Base-by-base conservation (phyloP, 1,140 invertebrate species). In the Panagrolaimus sp. region DNA sequence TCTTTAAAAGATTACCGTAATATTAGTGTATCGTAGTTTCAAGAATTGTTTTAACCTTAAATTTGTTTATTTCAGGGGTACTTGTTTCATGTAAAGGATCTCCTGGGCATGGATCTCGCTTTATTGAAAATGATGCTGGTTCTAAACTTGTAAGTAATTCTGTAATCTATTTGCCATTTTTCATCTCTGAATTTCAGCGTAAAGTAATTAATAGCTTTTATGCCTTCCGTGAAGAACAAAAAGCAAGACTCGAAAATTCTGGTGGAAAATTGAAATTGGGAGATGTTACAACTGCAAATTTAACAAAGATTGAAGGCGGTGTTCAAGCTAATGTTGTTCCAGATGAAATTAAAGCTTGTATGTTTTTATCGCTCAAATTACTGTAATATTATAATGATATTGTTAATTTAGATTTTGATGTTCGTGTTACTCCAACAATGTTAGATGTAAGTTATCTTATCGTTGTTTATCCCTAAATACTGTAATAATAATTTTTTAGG, bases 271-370 rank as follows among this genome's bases (percentile, higher is more conserved):
- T 89, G 4, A 87, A 85, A 3, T 85, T 93, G 44, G 91, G 92
- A 7, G 90, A 94, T 85, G 90, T 95, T 0, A 92, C 91, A 0
- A 90, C 91, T 1, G 84, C 94, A 0, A 96, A 96, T 86, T 85
- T 95, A 65, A 96, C 91, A 0, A 88, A 88, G 83, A 68, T 94
- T 65, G 84, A 87, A 84, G 93, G 93, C 68, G 94, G 94, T 15
- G 88, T 94, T 1, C 93, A 95, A 84, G 85, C 88, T n/a, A 97
- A 97, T 85, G 91, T 96, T 2, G 87, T 96, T 63, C 94, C 94
- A 0, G 88, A 89, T 55, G 87, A 90, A 77, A 81, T 96, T 26
- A 86, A 84, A 0, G 89, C 89, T 0, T 74, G 71, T 74, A 76
- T 45, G 71, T 43, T 48, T 21, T 15, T 24, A 32, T 14, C 7